phyloP scores from a whole-genome alignment of 2,888 invertebrate genomes.

The Fragum whitleyi region DNA sequence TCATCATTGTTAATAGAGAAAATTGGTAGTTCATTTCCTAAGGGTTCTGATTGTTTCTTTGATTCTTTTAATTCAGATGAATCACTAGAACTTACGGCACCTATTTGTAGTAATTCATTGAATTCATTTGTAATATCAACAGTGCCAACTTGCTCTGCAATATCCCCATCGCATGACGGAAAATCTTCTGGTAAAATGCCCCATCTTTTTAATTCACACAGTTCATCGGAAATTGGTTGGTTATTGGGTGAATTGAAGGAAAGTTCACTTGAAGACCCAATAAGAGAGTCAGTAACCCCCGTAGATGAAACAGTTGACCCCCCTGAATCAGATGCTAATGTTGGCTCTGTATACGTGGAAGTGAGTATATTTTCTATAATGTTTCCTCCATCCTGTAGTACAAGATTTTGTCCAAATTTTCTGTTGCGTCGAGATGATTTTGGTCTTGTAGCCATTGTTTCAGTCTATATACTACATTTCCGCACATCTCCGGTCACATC shows the following conservation, averaged over 20 bases:
- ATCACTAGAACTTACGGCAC: slow-evolving; percentile 40
- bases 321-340: background rate
- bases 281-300: too few species aligned
- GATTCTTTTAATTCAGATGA: slow-evolving; percentile 14
- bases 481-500: background rate
- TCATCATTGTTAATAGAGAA: background rate
- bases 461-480: background rate
- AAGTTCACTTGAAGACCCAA: too few species aligned
- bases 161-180: slow-evolving; percentile 21
- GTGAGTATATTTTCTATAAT: background rate
- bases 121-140: slow-evolving; percentile 48
- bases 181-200: slow-evolving; percentile 46
- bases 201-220: slow-evolving; percentile 24
- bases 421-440: slow-evolving; percentile 8
- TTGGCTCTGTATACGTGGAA: background rate
- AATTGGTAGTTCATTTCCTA: background rate
- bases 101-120: slow-evolving; percentile 49
- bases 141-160: background rate
- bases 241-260: background rate
- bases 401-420: slow-evolving; percentile 19
- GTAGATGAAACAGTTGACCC: too few species aligned
- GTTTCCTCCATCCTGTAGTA: background rate
- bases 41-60: background rate
- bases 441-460: background rate
- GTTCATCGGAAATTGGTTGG: slow-evolving; percentile 7